phyloP scores from a whole-genome alignment of 2,797 vertebrate genomes.

The Danio tinwini region DNA sequence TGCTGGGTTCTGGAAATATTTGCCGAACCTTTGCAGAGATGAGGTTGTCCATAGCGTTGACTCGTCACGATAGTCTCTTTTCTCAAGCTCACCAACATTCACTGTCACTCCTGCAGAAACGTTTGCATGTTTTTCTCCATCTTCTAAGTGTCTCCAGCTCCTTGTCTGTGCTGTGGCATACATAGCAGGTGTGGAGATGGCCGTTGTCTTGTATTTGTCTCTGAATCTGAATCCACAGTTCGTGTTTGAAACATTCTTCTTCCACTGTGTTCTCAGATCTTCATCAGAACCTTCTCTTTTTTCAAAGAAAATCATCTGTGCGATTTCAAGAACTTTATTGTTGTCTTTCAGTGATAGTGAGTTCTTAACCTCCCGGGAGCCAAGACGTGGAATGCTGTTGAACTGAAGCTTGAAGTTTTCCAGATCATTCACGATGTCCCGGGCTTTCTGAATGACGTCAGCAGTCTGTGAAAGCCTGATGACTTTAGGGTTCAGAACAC shows the following conservation, averaged over 20 bases:
- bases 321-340: conserved; percentile 39
- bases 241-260: conserved; percentile 19
- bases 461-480: conserved; percentile 30
- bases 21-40: conserved; percentile 32
- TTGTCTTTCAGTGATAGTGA: conserved; percentile 32
- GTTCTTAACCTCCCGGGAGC: conserved; percentile 47
- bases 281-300: neutral
- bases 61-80: conserved; percentile 45
- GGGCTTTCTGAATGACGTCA: conserved; percentile 34
- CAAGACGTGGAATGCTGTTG: conserved; percentile 46
- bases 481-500: conserved; percentile 45
- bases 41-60: conserved; percentile 14
- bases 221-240: conserved; percentile 52
- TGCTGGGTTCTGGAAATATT: conserved; percentile 29
- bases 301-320: conserved; percentile 54
- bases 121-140: conserved; percentile 7
- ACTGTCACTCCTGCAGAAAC: conserved; percentile 44
- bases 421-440: conserved; percentile 42
- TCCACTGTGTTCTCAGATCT: conserved; percentile 31
- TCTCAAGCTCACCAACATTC: conserved; percentile 22
- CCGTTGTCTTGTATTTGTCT: conserved; percentile 36
- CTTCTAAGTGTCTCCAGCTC: conserved; percentile 19
- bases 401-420: conserved; percentile 41
- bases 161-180: conserved; percentile 44
- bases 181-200: conserved; percentile 51